These are phyloP conservation scores for Myotis daubentonii DNA, from an alignment of 2,797 vertebrate species.

Conservation along the genomic window DNA sequence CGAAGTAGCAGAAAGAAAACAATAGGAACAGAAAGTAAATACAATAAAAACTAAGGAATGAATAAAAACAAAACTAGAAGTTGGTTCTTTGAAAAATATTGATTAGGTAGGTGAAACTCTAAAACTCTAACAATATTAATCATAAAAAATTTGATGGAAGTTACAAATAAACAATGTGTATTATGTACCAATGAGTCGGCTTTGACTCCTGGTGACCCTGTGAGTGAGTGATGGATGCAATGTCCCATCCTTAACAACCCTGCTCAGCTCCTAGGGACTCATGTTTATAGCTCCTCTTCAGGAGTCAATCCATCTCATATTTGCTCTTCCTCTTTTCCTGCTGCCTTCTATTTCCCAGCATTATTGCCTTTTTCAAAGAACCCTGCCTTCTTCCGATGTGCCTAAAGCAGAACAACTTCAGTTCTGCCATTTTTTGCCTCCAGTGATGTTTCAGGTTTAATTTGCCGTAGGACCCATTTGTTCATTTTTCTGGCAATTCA, in stretches of 20 bases:
- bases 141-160: neutral
- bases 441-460: neutral
- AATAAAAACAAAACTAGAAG: neutral
- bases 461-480: neutral
- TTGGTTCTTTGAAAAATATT: constrained; percentile 39
- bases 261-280: neutral
- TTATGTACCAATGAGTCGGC: neutral
- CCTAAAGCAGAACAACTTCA: neutral
- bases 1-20: neutral
- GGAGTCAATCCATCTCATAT: neutral
- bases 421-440: neutral
- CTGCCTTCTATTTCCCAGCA: neutral
- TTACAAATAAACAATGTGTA: neutral
- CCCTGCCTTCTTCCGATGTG: neutral
- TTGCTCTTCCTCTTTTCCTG: neutral
- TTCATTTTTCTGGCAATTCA: neutral
- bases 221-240: neutral
- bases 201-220: neutral
- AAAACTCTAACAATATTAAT: neutral
- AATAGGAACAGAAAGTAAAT: neutral
- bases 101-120: constrained; percentile 21
- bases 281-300: neutral
- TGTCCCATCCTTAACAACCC: neutral
- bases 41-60: neutral
- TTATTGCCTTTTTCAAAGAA: neutral